These are phyloP conservation scores for Folsomia manolachei DNA, from an alignment of 2,888 invertebrate species.

Conservation along the genomic window DNA sequence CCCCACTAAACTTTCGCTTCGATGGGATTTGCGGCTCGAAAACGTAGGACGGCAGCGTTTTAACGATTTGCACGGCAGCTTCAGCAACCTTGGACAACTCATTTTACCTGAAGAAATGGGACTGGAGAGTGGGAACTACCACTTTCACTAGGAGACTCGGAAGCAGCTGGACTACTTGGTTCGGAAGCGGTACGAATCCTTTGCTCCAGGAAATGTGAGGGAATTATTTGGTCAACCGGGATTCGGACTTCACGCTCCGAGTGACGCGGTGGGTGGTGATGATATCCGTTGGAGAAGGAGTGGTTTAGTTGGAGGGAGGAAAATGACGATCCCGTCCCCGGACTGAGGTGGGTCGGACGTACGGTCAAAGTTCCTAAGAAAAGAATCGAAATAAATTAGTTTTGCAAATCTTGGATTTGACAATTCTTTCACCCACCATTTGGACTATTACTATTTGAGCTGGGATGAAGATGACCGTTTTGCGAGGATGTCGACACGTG, in stretches of 20 bases:
- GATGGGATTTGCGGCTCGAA: conserved; percentile 46
- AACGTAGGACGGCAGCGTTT: conserved; percentile 39
- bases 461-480: conserved; percentile 14
- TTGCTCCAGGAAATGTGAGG: conserved; percentile 45
- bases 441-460: conserved; percentile 18
- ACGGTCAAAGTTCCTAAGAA: background rate
- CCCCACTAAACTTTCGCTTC: conserved; percentile 47
- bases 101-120: conserved; percentile 47
- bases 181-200: conserved; percentile 44
- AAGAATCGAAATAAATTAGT: too few species aligned
- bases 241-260: conserved; percentile 26
- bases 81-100: conserved; percentile 47
- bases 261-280: conserved; percentile 1
- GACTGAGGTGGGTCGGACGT: conserved; percentile 17
- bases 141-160: conserved; percentile 43
- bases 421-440: too few species aligned
- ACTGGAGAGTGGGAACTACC: conserved; percentile 46
- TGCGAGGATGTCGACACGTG: conserved; percentile 5
- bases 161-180: conserved; percentile 36
- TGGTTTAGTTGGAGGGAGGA: conserved; percentile 2
- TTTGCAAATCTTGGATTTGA: too few species aligned
- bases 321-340: background rate
- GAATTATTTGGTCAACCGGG: conserved; percentile 44
- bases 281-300: conserved; percentile 24
- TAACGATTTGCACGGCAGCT: conserved; percentile 42